A percentile compares a stretch with the other conserved stretches of the same genome.
These are phyloP conservation scores for Drosophila kikkawai DNA, from an alignment of 1,140 invertebrate species.

Conservation along the genomic window DNA sequence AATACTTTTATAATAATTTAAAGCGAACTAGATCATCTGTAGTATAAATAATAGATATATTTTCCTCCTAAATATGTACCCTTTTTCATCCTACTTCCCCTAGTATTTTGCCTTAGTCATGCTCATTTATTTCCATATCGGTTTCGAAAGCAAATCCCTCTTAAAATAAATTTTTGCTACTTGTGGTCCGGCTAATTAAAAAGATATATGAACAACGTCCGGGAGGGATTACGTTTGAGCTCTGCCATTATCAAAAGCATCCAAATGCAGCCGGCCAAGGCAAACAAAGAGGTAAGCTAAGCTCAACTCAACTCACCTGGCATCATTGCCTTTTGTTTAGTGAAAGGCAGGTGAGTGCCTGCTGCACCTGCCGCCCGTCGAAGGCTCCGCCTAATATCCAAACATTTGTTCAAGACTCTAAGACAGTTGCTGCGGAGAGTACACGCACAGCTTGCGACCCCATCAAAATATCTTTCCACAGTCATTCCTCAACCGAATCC, in stretches of 20 bases:
- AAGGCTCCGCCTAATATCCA: constrained; percentile 47
- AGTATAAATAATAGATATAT: too few species aligned
- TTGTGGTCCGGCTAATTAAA: constrained; percentile 34
- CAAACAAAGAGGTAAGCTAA: constrained; percentile 33
- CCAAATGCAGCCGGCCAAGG: constrained; percentile 27
- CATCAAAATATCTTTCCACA: constrained; percentile 46
- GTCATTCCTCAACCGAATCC: constrained; percentile 43
- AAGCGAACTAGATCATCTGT: not conserved
- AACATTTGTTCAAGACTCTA: constrained; percentile 40
- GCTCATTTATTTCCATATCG: not conserved
- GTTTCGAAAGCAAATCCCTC: constrained; percentile 2
- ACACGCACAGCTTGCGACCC: constrained; percentile 44
- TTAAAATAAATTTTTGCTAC: constrained; percentile 6
- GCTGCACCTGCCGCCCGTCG: constrained; percentile 38
- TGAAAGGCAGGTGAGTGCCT: constrained; percentile 42
- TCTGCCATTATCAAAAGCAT: constrained; percentile 35
- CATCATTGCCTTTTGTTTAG: constrained; percentile 41
- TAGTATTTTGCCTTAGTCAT: not conserved
- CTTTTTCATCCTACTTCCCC: not conserved
- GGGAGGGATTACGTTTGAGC: constrained; percentile 24
- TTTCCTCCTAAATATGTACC: not conserved
- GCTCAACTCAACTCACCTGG: constrained; percentile 20
- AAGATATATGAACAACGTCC: constrained; percentile 16
- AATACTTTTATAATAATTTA: not conserved
- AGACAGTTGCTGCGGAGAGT: constrained; percentile 42